These are phyloP conservation scores for Protodeltote pygarga DNA, from an alignment of 2,888 invertebrate genomes.

Conservation along the genomic window DNA sequence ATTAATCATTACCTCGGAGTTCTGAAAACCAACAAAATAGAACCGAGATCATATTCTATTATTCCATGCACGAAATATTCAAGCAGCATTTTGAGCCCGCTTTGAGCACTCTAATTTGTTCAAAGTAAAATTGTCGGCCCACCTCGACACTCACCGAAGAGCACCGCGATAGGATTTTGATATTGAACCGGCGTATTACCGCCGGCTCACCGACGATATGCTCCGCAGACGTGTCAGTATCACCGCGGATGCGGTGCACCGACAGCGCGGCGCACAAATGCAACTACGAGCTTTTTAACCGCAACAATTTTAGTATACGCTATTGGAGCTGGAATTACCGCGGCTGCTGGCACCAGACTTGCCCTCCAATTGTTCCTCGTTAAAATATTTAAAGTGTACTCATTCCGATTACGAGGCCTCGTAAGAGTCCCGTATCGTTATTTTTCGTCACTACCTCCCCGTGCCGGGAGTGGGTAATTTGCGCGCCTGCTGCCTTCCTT, in stretches of 20 bases:
- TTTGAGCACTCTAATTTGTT: constrained; percentile 90
- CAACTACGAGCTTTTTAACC: constrained; percentile 86
- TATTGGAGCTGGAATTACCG: constrained; percentile 91
- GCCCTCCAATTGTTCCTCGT: constrained; percentile 89
- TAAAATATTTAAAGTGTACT: constrained; percentile 86
- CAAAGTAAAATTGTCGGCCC: constrained; percentile 88
- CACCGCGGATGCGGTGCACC: constrained; percentile 76
- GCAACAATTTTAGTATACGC: constrained; percentile 85
- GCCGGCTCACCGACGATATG: constrained; percentile 61
- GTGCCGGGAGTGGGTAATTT: constrained; percentile 11
- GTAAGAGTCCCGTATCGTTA: constrained; percentile 88
- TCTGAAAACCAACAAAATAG: constrained; percentile 84
- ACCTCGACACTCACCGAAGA: constrained; percentile 59
- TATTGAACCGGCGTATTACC: constrained; percentile 58
- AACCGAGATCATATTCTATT: constrained; percentile 89
- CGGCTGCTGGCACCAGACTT: constrained; percentile 90
- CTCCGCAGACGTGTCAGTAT: constrained; percentile 61
- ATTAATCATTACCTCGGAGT: constrained; percentile 88
- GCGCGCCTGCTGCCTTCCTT: constrained; percentile 89
- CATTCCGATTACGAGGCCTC: constrained; percentile 87
- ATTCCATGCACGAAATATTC: constrained; percentile 84
- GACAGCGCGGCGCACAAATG: constrained; percentile 80
- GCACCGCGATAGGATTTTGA: constrained; percentile 53
- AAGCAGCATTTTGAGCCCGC: constrained; percentile 82
- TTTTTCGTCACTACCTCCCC: constrained; percentile 89